Evolutionary conservation across 2,113 vertebrate species (phyloP).

Genomic region (Xyliphius kryptos): DNA sequence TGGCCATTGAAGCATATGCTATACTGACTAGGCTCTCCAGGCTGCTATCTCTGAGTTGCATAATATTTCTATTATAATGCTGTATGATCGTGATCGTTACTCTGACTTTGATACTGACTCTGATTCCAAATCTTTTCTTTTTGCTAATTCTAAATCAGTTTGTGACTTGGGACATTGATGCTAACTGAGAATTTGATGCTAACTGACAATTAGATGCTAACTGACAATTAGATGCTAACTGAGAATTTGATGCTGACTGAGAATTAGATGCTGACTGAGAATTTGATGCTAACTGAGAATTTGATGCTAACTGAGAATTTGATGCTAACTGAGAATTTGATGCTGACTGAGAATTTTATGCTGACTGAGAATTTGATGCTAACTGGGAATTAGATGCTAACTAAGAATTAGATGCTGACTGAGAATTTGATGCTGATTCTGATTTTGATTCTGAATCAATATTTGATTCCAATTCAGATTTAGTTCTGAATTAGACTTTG

Average conservation of each 20-base stretch:
- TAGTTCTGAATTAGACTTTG: neutral
- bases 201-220: neutral
- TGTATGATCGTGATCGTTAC: no score
- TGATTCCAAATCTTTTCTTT: neutral
- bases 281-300: neutral
- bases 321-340: neutral
- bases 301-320: neutral
- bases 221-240: neutral
- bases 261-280: neutral
- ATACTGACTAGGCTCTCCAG: no score
- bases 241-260: no score
- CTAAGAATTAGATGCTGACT: neutral
- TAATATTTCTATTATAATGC: no score
- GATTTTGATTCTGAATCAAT: neutral
- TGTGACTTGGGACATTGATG: no score
- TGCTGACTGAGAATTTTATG: neutral
- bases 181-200: neutral
- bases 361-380: neutral
- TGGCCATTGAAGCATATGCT: no score
- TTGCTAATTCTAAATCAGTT: neutral
- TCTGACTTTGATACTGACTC: neutral
- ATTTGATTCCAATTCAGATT: slow-evolving; percentile 23
- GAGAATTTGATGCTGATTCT: neutral
- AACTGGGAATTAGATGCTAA: neutral
- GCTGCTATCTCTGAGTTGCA: no score